phyloP scores from a whole-genome alignment of 2,797 vertebrate species.

The Hydrocynus forskahlii region DNA sequence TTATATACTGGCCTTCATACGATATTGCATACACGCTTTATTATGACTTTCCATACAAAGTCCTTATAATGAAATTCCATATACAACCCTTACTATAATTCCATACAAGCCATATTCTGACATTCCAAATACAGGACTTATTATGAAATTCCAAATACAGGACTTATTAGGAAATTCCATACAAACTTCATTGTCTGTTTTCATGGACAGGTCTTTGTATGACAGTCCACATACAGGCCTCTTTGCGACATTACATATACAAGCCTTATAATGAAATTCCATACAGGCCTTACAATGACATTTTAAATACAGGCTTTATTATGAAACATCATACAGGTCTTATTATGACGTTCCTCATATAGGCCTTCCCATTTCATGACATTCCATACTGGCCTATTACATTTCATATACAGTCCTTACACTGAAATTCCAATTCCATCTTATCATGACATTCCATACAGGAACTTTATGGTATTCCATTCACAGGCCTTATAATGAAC shows the following conservation, averaged over 20 bases:
- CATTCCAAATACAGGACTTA: not conserved
- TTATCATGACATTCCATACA: too few relatives aligned
- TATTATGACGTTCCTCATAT: too few relatives aligned
- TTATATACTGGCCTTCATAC: too few relatives aligned
- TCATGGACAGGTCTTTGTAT: not conserved
- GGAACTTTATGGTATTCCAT: too few relatives aligned
- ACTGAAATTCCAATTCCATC: too few relatives aligned
- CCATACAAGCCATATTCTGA: not conserved
- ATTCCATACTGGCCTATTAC: too few relatives aligned
- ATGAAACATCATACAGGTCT: too few relatives aligned
- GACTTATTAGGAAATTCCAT: not conserved
- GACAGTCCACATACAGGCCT: not conserved
- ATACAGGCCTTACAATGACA: not conserved
- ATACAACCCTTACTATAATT: not conserved
- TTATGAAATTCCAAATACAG: not conserved
- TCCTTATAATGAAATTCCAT: not conserved
- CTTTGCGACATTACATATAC: constrained; percentile 8
- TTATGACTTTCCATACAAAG: not conserved
- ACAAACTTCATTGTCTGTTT: too few relatives aligned
- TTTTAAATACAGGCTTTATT: not conserved
- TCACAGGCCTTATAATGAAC: too few relatives aligned
- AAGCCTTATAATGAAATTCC: not conserved
- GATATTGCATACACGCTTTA: not conserved
- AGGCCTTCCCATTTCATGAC: too few relatives aligned
- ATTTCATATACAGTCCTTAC: too few relatives aligned